Base-by-base conservation (phyloP, 1,140 invertebrate genomes). In the Drosophila rufa region DNA sequence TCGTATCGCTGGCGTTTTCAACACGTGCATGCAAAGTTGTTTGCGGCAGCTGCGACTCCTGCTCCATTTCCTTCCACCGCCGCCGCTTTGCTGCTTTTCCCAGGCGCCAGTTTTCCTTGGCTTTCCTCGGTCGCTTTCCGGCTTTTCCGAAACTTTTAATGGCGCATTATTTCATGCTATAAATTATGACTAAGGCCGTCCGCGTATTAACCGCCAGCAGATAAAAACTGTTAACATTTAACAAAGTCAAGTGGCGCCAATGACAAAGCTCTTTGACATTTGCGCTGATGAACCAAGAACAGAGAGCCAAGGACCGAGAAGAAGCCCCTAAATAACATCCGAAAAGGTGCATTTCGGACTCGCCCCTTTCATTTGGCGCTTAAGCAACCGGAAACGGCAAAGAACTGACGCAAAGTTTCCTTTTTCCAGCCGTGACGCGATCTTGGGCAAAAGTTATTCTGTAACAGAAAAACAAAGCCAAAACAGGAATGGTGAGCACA, bases 21-120 rank as follows among this genome's bases (percentile, higher is more conserved):
- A 87, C 84, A 87, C 84, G 84, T 87, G 84, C 84, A 87, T 87
- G 80, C 84, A 87, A 83, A 87, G 80, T 83, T 83, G 58, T 60
- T 70, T 45, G 75, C 64, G 76, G 80, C 81, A 84, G 81, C 81
- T 83, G 81, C 61, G 57, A 58, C 60, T 53, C 59, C 75, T 47
- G 46, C 43, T 58, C 76, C 59, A 68, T 47, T 42, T 38, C 47
- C 76, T 2, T 11, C 47, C 43, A 48, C 33, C 33, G 33, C 8
- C 33, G 33, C 33, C 33, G 33, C 33, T 9, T 36, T 36, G 33
- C 33, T 60, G 14, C 36, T 45, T 53, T 50, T 57, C 22, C 55
- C 27, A 45, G 80, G 68, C 80, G 75, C 80, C 73, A 43, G 40
- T 30, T 55, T 55, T 74, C 19, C 70, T 46, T 43, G 25, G 33